Base-by-base conservation (phyloP, 2,888 invertebrate genomes). In the Teinopalpus imperialis region DNA sequence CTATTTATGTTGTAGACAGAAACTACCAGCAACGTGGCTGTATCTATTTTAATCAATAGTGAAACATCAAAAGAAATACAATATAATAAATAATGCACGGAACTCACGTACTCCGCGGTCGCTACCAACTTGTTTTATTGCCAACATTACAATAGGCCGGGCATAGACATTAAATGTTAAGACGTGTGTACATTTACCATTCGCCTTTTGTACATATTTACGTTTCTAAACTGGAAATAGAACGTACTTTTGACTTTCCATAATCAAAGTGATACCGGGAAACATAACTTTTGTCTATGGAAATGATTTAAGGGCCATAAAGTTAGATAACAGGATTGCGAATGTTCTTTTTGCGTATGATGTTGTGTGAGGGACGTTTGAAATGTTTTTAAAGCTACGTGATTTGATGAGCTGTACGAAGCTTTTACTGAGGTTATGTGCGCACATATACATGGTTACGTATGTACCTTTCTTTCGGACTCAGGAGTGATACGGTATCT, bases 111-210 rank as follows among this genome's bases (percentile, higher is more conserved):
- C 16, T 1, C 1, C 4, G n/a, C 9, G 3, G 18, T 26, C 20
- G 9, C 2, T 26, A 14, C 36, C 36, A 5, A 9, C 27, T 5
- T 0, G 2, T 35, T 35, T 24, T 20, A 26, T 16, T 12, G 26
- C 10, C 24, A 27, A 10, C 20, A 34, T 20, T 20, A 42, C 34
- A 43, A 29, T 35, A 29, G 13, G 35, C 21, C 9, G 27, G 7
- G 13, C 21, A 21, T 10, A 35, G 35, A 43, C 34, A 35, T 35
- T 43, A 35, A 43, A 43, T 13, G 27, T 20, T 21, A 39, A 30
- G 27, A 43, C 35, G 9, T 20, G 23, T 24, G 41, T 43, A 43
- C 42, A 35, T 34, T 21, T 9, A n/a, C 27, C 35, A 35, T 34
- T 29, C 34, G 27, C 27, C 5, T 6, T n/a, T 14, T 34, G 18